Conservation (phyloP, 2,797 vertebrate genomes). For the Acanthurus tractus region DNA sequence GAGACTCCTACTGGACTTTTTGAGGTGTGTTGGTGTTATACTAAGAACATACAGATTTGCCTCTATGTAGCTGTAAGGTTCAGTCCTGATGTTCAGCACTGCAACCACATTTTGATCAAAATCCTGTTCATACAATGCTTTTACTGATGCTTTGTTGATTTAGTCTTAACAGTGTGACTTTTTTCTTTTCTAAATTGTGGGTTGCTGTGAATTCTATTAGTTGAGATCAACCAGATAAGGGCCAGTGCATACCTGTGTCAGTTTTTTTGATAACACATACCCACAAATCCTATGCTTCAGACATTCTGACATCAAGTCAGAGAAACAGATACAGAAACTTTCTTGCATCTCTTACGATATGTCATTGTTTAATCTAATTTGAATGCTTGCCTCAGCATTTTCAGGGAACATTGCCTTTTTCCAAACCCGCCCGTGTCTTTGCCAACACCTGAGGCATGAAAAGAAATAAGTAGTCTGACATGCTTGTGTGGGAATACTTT, state of each 20-base stretch:
- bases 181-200: too few species aligned
- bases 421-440: constrained; percentile 26
- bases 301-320: not conserved
- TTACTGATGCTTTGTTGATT: not conserved
- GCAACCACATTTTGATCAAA: not conserved
- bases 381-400: constrained; percentile 27
- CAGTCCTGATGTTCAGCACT: not conserved
- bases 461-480: constrained; percentile 29
- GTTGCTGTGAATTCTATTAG: too few species aligned
- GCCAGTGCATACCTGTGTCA: not conserved
- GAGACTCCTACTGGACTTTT: not conserved
- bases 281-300: too few species aligned
- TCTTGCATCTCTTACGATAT: not conserved
- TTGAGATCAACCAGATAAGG: not conserved
- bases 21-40: not conserved
- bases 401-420: constrained; percentile 25
- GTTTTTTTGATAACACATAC: too few species aligned
- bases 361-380: constrained; percentile 34
- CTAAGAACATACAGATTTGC: not conserved
- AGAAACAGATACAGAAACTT: constrained; percentile 17
- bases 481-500: constrained; percentile 26
- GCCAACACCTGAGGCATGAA: constrained; percentile 30
- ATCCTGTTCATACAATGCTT: not conserved
- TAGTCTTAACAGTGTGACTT: not conserved
- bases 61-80: not conserved